Evolutionary conservation across 1,140 invertebrate species (phyloP), one percentile per base, ranked within the genome.

Genomic region (Anastrepha obliqua): DNA sequence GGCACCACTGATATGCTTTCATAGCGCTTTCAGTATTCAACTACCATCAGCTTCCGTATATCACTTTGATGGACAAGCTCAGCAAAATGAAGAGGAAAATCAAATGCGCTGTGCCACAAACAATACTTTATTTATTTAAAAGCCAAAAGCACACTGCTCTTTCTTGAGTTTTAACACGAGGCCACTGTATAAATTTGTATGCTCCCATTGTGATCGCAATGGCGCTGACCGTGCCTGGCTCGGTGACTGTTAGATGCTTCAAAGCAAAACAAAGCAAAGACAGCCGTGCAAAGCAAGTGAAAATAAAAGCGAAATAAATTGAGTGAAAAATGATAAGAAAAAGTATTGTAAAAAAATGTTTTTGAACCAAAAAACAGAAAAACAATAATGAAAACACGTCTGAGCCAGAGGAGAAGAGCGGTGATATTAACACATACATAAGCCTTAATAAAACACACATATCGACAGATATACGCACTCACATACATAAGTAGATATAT

Each of bases 21-120:
- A 67, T 11, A 11, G 64, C 64, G 39, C 64, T 67, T 67, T 3
- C 67, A 74, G 67, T 39, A 2, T 39, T 74, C 42, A 74, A 47
- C 67, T 55, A 6, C 6, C 51, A 55, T 1, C 6, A 6, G 6
- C 11, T 55, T 81, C 74, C 74, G 74, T 29, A 81, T 81, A 81
- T 81, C 74, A 81, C 17, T 81, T 81, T 81, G 74, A 81, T 81
- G 74, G 74, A 81, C 74, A 81, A 81, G 74, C 74, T 55, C 17
- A 74, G 15, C 44, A 8, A 17, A 55, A 81, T 44, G 20, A 70
- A 70, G 42, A 42, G 9, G 13, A 81, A 29, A 20, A 11, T 2
- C 3, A 20, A 20, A 81, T 55, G 42, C 44, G 5, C 4, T 29
- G 51, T 2, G 20, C 74, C 51, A 55, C 74, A 81, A 81, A 81